A percentile compares a stretch with the other conserved stretches of the same genome.
These are phyloP conservation scores for Phorcus lineatus DNA, from an alignment of 2,888 invertebrate species.

Conservation along the genomic window DNA sequence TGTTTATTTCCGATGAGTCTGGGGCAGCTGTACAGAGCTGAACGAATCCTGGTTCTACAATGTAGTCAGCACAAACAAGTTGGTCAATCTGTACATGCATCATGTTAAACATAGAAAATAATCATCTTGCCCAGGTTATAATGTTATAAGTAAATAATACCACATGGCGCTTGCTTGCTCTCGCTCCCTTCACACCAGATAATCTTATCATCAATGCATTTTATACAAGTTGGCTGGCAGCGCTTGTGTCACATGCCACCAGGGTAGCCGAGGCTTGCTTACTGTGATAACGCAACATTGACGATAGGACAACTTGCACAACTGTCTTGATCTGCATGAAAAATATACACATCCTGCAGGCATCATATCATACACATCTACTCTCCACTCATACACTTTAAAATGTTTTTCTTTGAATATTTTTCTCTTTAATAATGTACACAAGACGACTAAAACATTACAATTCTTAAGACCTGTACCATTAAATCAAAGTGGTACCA, in stretches of 20 bases:
- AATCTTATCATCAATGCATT: neutral
- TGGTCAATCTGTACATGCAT: constrained; percentile 24
- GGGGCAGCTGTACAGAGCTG: constrained; percentile 12
- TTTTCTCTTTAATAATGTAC: constrained; percentile 4
- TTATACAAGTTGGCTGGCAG: neutral
- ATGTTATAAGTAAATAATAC: neutral
- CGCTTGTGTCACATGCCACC: neutral
- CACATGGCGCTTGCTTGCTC: constrained; percentile 17
- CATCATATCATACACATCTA: constrained; percentile 17
- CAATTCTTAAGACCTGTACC: constrained; percentile 4
- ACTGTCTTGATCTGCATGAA: neutral
- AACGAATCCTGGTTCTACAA: constrained; percentile 13
- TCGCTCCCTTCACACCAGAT: constrained; percentile 11
- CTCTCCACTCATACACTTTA: constrained; percentile 19
- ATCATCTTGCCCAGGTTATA: constrained; percentile 19
- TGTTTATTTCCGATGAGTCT: constrained; percentile 16
- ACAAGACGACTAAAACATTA: constrained; percentile 5
- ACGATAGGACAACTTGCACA: neutral
- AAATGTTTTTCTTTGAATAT: neutral
- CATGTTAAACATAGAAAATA: constrained; percentile 20
- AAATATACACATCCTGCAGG: constrained; percentile 19
- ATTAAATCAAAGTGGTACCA: neutral
- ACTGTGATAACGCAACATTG: neutral
- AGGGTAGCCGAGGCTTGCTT: neutral
- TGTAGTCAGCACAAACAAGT: constrained; percentile 21